Evolutionary conservation across 1,140 invertebrate species (phyloP).

Genomic region (Diorhabda sublineata): DNA sequence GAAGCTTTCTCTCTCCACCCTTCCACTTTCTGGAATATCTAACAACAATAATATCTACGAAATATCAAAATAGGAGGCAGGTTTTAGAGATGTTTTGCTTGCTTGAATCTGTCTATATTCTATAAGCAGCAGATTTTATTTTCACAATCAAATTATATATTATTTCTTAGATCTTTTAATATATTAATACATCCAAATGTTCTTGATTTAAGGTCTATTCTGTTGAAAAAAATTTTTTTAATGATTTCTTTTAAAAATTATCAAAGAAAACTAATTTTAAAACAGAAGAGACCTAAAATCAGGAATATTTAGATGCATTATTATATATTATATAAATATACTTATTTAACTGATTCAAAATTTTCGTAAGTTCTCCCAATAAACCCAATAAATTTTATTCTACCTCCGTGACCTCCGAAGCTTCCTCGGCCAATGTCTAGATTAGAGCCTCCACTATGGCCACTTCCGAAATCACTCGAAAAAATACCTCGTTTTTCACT

Average conservation of each 20-base stretch:
- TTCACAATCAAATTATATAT: background rate
- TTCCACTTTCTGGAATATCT: background rate
- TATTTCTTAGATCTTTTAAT: too few relatives aligned
- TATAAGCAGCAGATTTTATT: background rate
- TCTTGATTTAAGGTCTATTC: too few relatives aligned
- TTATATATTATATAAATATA: too few relatives aligned
- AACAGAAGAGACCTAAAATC: too few relatives aligned
- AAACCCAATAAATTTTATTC: background rate
- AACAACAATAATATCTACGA: background rate
- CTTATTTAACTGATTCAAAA: too few relatives aligned
- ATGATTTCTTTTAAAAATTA: background rate
- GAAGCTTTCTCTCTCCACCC: too few relatives aligned
- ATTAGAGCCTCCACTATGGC: slow-evolving; percentile 21
- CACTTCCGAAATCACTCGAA: slow-evolving; percentile 33
- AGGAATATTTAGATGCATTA: too few relatives aligned
- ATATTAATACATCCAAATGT: too few relatives aligned
- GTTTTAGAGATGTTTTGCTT: background rate
- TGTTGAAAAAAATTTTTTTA: background rate
- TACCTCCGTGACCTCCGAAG: slow-evolving; percentile 17
- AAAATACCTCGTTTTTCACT: slow-evolving; percentile 40
- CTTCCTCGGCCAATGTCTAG: slow-evolving; percentile 21
- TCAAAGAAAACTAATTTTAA: too few relatives aligned
- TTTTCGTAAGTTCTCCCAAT: too few relatives aligned
- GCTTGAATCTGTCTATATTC: background rate
- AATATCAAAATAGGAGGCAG: background rate